Evolutionary conservation across 2,797 vertebrate species (phyloP).

Genomic region (Sarcoramphus papa): DNA sequence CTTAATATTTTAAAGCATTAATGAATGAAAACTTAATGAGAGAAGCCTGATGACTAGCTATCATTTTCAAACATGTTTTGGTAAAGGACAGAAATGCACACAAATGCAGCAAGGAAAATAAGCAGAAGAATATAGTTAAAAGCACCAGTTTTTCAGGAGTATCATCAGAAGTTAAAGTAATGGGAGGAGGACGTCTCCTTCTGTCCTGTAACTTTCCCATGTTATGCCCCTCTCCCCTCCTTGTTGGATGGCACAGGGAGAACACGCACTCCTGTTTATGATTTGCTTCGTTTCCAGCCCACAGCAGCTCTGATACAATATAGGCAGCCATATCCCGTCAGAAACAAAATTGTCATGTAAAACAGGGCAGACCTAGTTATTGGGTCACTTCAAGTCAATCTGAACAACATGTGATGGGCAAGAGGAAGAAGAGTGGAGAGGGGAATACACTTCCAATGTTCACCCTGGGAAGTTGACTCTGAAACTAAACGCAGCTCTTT

Average conservation of each 20-base stretch:
- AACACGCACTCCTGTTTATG: neutral
- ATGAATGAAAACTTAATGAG: neutral
- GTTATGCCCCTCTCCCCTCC: neutral
- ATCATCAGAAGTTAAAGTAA: neutral
- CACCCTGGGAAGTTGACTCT: neutral
- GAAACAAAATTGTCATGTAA: rapidly evolving
- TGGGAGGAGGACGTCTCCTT: rapidly evolving
- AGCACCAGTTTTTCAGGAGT: neutral
- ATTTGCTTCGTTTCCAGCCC: neutral
- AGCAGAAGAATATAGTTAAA: neutral
- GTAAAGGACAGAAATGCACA: neutral
- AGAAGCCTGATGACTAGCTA: neutral
- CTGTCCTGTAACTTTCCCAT: neutral
- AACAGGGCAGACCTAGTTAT: neutral
- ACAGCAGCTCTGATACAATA: neutral
- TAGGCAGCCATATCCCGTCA: neutral
- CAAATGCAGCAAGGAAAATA: neutral
- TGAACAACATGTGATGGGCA: neutral
- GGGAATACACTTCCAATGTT: neutral
- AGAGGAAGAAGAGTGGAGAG: neutral
- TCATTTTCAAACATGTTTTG: neutral
- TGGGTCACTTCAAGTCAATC: neutral
- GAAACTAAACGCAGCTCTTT: neutral
- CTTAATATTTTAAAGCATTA: neutral
- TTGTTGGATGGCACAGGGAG: neutral